phyloP scores from a whole-genome alignment of 2,888 invertebrate genomes.

The Hipparchia sbordonii region DNA sequence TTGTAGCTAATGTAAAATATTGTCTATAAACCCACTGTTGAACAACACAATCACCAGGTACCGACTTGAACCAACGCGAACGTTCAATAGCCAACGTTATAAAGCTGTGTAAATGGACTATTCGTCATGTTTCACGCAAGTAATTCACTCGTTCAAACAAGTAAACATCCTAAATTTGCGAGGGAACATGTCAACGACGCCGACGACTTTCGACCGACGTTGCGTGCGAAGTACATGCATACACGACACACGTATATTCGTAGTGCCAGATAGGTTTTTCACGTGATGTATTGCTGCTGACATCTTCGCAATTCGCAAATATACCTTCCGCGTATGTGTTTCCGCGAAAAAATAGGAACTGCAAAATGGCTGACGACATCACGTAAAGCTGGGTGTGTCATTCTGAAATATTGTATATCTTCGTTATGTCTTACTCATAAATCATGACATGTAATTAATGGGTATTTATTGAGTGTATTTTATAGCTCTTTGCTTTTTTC shows the following conservation, averaged over 20 bases:
- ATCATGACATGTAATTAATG: too few species aligned
- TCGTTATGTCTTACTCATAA: too few species aligned
- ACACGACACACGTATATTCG: neutral
- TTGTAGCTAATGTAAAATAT: too few species aligned
- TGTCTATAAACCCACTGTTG: too few species aligned
- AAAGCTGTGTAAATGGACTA: neutral
- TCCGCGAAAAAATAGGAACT: neutral
- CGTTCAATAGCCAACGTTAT: neutral
- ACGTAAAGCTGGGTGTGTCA: neutral
- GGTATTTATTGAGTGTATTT: too few species aligned
- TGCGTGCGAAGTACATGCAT: constrained; percentile 32
- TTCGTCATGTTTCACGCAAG: constrained; percentile 11
- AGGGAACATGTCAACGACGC: constrained; percentile 50
- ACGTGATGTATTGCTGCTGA: constrained; percentile 12
- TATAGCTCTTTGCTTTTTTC: too few species aligned
- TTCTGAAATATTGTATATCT: too few species aligned
- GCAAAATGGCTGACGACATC: neutral
- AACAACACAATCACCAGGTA: too few species aligned
- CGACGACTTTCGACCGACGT: constrained; percentile 46
- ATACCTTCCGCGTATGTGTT: neutral
- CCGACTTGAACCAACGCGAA: neutral
- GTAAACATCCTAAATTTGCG: constrained; percentile 58
- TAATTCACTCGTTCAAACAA: constrained; percentile 39
- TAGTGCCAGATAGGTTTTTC: constrained; percentile 1
- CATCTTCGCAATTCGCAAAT: neutral